Conservation (phyloP, 1,140 invertebrate species). For the Calliphora vicina region DNA sequence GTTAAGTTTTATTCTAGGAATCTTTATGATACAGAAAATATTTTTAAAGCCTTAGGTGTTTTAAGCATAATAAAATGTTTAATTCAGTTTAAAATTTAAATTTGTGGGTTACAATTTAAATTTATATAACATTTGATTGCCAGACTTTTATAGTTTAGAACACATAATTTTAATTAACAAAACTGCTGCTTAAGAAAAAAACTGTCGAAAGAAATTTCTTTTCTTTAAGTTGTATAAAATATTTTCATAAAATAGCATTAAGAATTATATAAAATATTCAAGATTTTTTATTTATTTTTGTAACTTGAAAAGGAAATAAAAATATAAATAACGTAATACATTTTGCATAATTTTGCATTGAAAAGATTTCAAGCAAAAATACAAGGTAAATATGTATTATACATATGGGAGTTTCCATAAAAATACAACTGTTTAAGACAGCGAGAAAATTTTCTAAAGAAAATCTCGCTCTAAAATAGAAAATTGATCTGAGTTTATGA, state of each 20-base stretch:
- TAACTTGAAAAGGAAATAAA: background rate
- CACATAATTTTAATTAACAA: background rate
- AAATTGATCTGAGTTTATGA: too few relatives aligned
- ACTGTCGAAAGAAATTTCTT: background rate
- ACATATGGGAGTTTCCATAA: background rate
- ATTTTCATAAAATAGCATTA: background rate
- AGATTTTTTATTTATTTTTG: background rate
- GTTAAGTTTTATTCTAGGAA: background rate
- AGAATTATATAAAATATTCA: background rate
- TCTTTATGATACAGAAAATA: background rate
- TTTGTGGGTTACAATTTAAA: background rate
- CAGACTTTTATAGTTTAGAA: background rate
- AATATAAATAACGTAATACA: background rate
- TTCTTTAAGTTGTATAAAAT: too few relatives aligned
- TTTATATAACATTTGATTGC: background rate
- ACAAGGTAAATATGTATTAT: background rate
- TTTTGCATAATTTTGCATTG: constrained; percentile 16
- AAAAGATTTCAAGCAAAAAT: background rate
- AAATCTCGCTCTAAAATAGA: too few relatives aligned
- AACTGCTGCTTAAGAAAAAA: background rate
- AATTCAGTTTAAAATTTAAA: background rate
- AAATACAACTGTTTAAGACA: background rate
- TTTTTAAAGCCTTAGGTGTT: background rate
- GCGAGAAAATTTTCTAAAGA: too few relatives aligned
- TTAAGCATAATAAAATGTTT: background rate